Evolutionary conservation across 2,113 vertebrate genomes (phyloP).

Genomic region (Manacus vitellinus): DNA sequence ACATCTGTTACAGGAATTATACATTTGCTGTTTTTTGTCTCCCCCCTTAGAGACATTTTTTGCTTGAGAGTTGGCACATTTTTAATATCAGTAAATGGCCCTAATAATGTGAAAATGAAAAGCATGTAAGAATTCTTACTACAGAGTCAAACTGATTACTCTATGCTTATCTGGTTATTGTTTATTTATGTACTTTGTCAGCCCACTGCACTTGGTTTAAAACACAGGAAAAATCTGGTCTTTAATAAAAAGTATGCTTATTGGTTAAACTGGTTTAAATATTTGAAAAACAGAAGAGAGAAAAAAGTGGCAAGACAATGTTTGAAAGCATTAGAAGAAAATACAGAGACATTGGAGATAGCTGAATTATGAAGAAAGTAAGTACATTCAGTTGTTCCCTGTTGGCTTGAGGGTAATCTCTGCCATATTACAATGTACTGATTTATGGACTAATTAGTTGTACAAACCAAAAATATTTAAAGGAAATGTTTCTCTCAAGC

Average conservation of each 20-base stretch:
- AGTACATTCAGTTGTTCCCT: conserved; percentile 7
- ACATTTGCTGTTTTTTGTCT: background rate
- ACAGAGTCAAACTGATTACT: background rate
- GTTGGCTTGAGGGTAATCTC: conserved; percentile 72
- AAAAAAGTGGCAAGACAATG: background rate
- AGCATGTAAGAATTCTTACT: background rate
- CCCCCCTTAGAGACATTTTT: background rate
- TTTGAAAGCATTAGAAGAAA: conserved; percentile 22
- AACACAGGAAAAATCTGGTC: background rate
- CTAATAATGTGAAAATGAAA: background rate
- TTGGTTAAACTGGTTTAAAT: background rate
- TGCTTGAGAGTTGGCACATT: background rate
- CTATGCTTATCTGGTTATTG: background rate
- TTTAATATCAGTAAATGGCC: background rate
- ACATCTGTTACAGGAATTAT: background rate
- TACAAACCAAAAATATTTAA: conserved; percentile 75
- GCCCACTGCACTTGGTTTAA: background rate
- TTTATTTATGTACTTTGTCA: background rate
- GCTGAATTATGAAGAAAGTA: conserved; percentile 25
- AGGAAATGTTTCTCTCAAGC: conserved; percentile 62
- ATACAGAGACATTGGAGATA: background rate
- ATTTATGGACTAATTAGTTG: conserved; percentile 83
- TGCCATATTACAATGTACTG: conserved; percentile 56
- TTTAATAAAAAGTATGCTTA: background rate
- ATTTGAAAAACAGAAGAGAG: background rate